Evolutionary conservation across 2,888 invertebrate genomes (phyloP), one percentile per base, ranked within the genome.

Genomic region (Elegia similella): DNA sequence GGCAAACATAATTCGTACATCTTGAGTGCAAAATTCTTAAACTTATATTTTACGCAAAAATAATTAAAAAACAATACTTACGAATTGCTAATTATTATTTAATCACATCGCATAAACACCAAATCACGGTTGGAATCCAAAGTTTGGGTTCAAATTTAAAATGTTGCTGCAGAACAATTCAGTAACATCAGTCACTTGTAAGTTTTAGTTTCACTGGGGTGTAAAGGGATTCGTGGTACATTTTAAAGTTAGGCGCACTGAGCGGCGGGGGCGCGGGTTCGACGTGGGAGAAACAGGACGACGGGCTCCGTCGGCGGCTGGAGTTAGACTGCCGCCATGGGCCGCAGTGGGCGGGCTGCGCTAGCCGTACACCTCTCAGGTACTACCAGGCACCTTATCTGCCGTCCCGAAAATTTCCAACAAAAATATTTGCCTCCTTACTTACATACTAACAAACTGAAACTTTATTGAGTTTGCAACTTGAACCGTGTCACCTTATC

Each of bases 61-160:
- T 23, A 23, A 38, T 7, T 48, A 29, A 48, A 13, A 7, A 13
- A 42, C 59, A 55, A 67, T 75, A 80, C 80, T 80, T 73, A 80
- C 79, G 78, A 77, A 75, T 68, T 64, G 71, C 68, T 47, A 30
- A 42, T 42, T 48, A 47, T 56, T 42, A 56, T 62, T 58, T 69
- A 83, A 82, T 88, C 86, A 89, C 88, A 87, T 89, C 76, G 71
- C 88, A 84, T 82, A 84, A 80, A 73, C 80, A 80, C 78, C 74
- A 83, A 70, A 70, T 67, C 63, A 65, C 57, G 61, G 68, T 66
- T 74, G 68, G 72, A 78, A 82, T 86, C 80, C 82, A 79, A 80
- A 81, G 78, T 80, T 79, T 69, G 64, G 64, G 69, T 67, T 69
- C 63, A 61, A 62, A 67, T 69, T 63, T 67, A 73, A 71, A 62